These are phyloP conservation scores for Odontocolon sp. DNA, from an alignment of 2,888 invertebrate species.

Conservation along the genomic window DNA sequence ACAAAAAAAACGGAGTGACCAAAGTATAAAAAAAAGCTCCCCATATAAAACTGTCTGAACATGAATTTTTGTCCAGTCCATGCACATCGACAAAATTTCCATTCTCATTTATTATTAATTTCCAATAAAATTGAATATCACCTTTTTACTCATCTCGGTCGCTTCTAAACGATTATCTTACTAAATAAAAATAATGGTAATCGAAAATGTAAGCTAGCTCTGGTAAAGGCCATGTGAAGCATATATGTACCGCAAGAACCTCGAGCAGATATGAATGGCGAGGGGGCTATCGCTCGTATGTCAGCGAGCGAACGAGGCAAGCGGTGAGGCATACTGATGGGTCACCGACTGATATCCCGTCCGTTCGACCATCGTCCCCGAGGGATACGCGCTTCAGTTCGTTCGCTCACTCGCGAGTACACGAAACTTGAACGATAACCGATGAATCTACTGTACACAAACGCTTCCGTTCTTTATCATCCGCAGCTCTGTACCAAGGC, in stretches of 20 bases:
- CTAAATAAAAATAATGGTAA: not conserved
- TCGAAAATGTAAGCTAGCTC: slow-evolving; percentile 12
- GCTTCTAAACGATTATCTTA: not conserved
- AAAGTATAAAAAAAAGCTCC: too few relatives aligned
- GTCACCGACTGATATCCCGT: slow-evolving; percentile 75
- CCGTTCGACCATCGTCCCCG: slow-evolving; percentile 38
- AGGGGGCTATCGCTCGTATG: slow-evolving; percentile 58
- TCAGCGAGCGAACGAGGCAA: slow-evolving; percentile 57
- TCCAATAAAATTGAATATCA: too few relatives aligned
- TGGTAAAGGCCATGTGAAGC: slow-evolving; percentile 44
- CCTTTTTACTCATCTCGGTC: too few relatives aligned
- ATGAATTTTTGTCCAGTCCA: too few relatives aligned
- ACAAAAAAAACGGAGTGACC: too few relatives aligned
- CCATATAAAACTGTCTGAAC: too few relatives aligned
- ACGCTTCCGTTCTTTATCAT: slow-evolving; percentile 68
- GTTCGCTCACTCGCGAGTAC: slow-evolving; percentile 15
- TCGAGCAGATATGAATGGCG: slow-evolving; percentile 52
- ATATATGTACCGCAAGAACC: slow-evolving; percentile 29
- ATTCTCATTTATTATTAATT: too few relatives aligned
- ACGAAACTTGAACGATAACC: slow-evolving; percentile 65
- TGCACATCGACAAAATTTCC: too few relatives aligned
- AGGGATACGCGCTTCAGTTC: slow-evolving; percentile 59
- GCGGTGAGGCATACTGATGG: slow-evolving; percentile 66
- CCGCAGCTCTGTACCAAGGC: too few relatives aligned
- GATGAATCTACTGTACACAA: slow-evolving; percentile 71